Evolutionary conservation across 1,140 invertebrate genomes (phyloP), one percentile per base, ranked within the genome.

Genomic region (Nymphalis io): DNA sequence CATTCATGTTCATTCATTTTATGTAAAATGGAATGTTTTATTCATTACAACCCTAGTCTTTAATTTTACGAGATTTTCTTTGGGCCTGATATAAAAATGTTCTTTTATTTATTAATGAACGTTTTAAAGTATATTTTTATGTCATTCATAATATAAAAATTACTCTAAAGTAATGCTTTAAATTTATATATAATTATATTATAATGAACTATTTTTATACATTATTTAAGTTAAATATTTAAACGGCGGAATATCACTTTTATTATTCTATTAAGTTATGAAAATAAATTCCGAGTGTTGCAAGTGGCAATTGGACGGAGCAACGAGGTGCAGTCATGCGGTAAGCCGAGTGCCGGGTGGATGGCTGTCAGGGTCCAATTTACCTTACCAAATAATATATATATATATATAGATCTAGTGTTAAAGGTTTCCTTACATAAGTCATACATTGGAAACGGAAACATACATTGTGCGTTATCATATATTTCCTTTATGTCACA

Each of bases 291-390:
- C 53, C 4, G 60, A 63, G 23, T 46, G 20, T 21, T 61, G 42
- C 68, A 67, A 62, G 57, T 64, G 68, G 60, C 58, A 68, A 64
- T 66, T 40, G 63, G 68, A 58, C n/a, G 44, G 48, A 57, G 60
- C 51, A 61, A 64, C 58, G 51, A 63, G 62, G 62, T 39, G 70
- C 73, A 78, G 74, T 59, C 67, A 74, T 70, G 70, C 75, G 72
- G 72, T 70, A 78, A 78, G 44, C 42, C 67, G 16, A 69, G 46
- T 51, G 48, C 16, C 67, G 70, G 55, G 61, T 71, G 74, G 60
- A 63, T 73, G 62, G 46, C 67, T 74, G 72, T 67, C 72, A 69
- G 61, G 68, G 61, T 77, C 74, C 79, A 81, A 81, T 79, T 81
- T 81, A 73, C 40, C 23, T 59, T 27, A 48, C 55, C 60, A 58